Percentiles rank a stretch among this genome's conserved stretches.
Conservation (phyloP, 2,888 invertebrate genomes). For the Oligia latruncula region DNA sequence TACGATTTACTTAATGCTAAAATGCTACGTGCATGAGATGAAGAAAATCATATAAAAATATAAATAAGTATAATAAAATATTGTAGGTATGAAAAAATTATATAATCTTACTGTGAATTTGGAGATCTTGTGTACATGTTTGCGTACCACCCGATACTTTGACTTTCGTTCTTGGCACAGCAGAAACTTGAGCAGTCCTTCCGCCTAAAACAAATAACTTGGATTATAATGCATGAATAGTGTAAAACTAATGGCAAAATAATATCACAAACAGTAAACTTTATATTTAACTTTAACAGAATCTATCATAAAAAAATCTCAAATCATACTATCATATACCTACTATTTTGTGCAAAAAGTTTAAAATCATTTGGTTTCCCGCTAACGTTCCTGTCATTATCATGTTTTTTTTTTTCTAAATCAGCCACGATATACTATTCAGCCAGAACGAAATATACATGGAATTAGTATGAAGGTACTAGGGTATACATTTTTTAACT, state of each 20-base stretch:
- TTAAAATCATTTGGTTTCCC: background rate
- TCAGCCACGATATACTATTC: background rate
- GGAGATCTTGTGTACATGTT: slow-evolving; percentile 94
- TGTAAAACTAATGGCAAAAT: background rate
- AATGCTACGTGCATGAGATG: slow-evolving; percentile 35
- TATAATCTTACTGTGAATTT: slow-evolving; percentile 91
- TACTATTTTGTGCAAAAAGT: background rate
- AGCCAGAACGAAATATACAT: background rate
- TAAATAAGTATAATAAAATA: no score
- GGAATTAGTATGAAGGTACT: background rate
- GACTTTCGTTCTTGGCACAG: slow-evolving; percentile 95
- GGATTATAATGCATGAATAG: background rate
- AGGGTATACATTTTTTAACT: background rate
- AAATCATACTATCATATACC: background rate
- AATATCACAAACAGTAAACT: background rate
- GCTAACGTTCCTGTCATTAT: background rate
- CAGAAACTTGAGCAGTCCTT: slow-evolving; percentile 95
- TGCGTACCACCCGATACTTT: slow-evolving; percentile 98
- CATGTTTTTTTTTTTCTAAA: background rate
- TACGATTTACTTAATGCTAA: slow-evolving; percentile 7
- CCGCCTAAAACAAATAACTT: slow-evolving; percentile 78
- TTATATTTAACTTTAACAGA: background rate
- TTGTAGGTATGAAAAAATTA: background rate
- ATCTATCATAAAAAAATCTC: background rate
- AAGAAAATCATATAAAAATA: background rate